These are phyloP conservation scores for Balanococcus diminutus DNA, from an alignment of 2,888 invertebrate species.

Conservation along the genomic window DNA sequence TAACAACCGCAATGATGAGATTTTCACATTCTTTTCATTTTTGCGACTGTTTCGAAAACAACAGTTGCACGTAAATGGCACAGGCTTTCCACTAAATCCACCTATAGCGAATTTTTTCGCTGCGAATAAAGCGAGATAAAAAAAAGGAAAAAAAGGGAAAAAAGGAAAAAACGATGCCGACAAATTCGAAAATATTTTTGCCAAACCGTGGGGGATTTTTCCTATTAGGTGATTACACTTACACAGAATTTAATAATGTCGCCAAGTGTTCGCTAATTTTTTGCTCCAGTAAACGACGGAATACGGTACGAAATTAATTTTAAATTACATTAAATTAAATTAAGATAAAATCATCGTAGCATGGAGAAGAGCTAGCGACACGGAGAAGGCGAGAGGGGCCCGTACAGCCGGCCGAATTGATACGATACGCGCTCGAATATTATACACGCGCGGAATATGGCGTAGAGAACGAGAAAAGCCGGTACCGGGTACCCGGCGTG, in stretches of 20 bases:
- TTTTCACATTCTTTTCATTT: no score
- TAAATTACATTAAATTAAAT: slow-evolving; percentile 32
- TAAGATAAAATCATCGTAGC: slow-evolving; percentile 34
- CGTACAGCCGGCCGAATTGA: neutral
- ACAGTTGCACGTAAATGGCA: no score
- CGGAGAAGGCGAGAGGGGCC: neutral
- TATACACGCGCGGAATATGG: neutral
- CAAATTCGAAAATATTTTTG: neutral
- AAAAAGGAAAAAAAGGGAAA: neutral
- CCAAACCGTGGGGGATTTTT: neutral
- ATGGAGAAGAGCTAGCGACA: neutral
- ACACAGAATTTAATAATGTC: slow-evolving; percentile 29
- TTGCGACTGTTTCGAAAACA: no score
- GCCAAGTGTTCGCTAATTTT: slow-evolving; percentile 21
- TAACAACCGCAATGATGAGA: no score
- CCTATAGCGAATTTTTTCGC: neutral
- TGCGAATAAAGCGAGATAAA: neutral
- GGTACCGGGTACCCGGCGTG: no score
- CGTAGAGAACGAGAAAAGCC: neutral
- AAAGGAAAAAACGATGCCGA: neutral
- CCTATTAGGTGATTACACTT: slow-evolving; percentile 31
- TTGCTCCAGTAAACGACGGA: slow-evolving; percentile 21
- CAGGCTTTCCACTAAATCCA: no score
- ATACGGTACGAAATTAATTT: slow-evolving; percentile 25
- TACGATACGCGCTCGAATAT: neutral